Percentiles rank a stretch among this genome's conserved stretches.
phyloP scores from a whole-genome alignment of 1,140 invertebrate species.

The Magallana ariakensis region DNA sequence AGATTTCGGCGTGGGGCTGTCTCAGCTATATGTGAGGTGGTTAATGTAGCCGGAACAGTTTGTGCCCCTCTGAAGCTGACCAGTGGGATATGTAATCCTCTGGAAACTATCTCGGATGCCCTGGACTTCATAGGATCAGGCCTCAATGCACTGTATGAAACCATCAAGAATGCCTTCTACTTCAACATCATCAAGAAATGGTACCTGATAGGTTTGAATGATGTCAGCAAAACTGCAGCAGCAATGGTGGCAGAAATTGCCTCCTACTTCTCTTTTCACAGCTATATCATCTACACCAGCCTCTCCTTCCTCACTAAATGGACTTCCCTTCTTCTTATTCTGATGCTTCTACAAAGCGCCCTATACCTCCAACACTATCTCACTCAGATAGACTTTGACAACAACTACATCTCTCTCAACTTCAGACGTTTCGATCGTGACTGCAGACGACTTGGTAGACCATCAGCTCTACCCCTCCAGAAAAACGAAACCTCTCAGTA shows the following conservation, averaged over 20 bases:
- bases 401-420: constrained; percentile 53
- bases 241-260: constrained; percentile 36
- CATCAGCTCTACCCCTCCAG: constrained; percentile 48
- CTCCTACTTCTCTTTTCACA: constrained; percentile 7
- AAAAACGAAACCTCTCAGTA: constrained; percentile 49
- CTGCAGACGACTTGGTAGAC: constrained; percentile 24
- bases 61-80: constrained; percentile 27
- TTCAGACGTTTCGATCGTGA: constrained; percentile 46
- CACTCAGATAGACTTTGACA: constrained; percentile 47
- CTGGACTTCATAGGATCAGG: background rate
- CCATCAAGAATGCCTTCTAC: constrained; percentile 27
- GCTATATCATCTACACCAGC: background rate
- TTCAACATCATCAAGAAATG: constrained; percentile 42
- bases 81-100: constrained; percentile 5
- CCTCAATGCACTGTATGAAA: background rate
- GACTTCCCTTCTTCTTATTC: constrained; percentile 13
- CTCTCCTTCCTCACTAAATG: constrained; percentile 30
- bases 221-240: constrained; percentile 43
- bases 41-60: constrained; percentile 14
- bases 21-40: constrained; percentile 35
- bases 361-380: constrained; percentile 49
- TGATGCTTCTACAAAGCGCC: constrained; percentile 41
- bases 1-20: background rate
- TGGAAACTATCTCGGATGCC: constrained; percentile 8
- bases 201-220: constrained; percentile 3